Conservation (phyloP, 53 echinoderm and acorn worm genomes). For the Zoroaster sp. region DNA sequence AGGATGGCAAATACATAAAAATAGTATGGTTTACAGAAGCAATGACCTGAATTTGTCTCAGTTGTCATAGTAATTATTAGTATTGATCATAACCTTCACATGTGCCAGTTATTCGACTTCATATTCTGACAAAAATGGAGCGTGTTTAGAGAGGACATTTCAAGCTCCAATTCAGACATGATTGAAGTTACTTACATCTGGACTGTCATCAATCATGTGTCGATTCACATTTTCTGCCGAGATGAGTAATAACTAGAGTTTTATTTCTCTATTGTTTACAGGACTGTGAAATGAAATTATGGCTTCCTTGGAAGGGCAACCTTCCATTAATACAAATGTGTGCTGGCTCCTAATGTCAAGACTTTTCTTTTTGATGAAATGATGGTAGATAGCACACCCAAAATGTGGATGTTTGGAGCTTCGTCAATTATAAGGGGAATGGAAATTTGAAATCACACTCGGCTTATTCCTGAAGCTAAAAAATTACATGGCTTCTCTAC, state of each 20-base stretch:
- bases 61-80: too few relatives aligned
- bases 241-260: not conserved
- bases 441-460: too few relatives aligned
- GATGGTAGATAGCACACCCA: not conserved
- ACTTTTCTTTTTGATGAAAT: not conserved
- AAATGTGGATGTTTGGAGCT: not conserved
- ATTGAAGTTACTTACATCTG: not conserved
- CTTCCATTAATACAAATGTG: conserved; percentile 4
- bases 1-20: too few relatives aligned
- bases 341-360: conserved; percentile 11
- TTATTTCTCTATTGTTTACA: not conserved
- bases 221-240: not conserved
- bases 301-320: conserved; percentile 12
- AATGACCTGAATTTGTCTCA: too few relatives aligned
- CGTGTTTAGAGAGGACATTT: too few relatives aligned
- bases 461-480: too few relatives aligned
- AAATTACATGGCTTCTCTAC: not conserved
- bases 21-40: too few relatives aligned
- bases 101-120: too few relatives aligned
- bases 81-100: too few relatives aligned
- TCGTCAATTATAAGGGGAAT: not conserved
- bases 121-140: too few relatives aligned
- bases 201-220: not conserved
- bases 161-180: not conserved
- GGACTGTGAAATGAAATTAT: conserved; percentile 31